A percentile compares a stretch with the other conserved stretches of the same genome.
Evolutionary conservation across 2,888 invertebrate species (phyloP).

Genomic region (Parnassius mnemosyne): DNA sequence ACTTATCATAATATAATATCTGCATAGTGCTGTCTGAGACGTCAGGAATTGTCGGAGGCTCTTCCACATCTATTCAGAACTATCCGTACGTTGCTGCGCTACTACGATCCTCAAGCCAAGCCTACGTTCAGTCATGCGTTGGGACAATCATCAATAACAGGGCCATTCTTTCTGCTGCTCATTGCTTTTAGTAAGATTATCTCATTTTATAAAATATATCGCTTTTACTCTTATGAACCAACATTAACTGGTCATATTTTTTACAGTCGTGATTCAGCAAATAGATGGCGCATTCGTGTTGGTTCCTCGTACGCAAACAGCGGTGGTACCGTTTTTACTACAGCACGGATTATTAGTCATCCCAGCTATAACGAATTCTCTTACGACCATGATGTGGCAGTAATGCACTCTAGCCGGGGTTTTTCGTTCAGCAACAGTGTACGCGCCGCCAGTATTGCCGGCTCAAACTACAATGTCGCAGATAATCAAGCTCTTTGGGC

Average conservation of each 20-base stretch:
- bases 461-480: conserved; percentile 46
- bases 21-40: neutral
- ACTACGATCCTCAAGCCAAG: neutral
- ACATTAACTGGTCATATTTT: neutral
- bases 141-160: conserved; percentile 25
- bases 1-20: neutral
- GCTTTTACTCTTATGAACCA: too few species aligned
- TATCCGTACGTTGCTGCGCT: conserved; percentile 38
- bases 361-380: conserved; percentile 33
- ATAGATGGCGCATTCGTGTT: conserved; percentile 41
- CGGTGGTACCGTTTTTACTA: conserved; percentile 33
- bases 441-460: conserved; percentile 42
- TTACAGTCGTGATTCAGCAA: conserved; percentile 22
- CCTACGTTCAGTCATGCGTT: conserved; percentile 29
- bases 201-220: neutral
- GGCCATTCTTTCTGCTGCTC: conserved; percentile 31
- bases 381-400: conserved; percentile 43
- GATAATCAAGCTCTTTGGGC: conserved; percentile 52
- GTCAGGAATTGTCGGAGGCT: conserved; percentile 41
- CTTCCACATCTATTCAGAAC: conserved; percentile 33
- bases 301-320: conserved; percentile 36
- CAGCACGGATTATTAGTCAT: conserved; percentile 35
- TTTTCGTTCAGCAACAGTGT: conserved; percentile 38
- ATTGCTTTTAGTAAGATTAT: conserved; percentile 25
- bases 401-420: conserved; percentile 35